A percentile compares a stretch with the other conserved stretches of the same genome.
Evolutionary conservation across 2,113 vertebrate species (phyloP).

Genomic region (Pangasianodon gigas): DNA sequence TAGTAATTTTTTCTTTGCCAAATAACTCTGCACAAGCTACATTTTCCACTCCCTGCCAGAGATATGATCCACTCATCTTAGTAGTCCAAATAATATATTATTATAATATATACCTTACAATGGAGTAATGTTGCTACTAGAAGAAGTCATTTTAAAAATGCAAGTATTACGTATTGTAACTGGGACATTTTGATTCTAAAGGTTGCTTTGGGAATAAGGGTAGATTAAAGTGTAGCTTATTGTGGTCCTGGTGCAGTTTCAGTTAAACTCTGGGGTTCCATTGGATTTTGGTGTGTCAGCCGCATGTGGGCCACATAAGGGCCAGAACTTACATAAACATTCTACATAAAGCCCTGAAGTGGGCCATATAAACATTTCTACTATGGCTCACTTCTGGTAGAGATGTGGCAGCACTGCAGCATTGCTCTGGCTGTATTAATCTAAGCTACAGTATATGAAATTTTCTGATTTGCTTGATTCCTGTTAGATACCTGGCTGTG

Average conservation of each 20-base stretch:
- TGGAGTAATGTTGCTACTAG: not conserved
- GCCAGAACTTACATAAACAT: not conserved
- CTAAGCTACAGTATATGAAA: not conserved
- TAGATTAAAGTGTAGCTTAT: not conserved
- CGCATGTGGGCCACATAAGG: not conserved
- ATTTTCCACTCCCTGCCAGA: too few species aligned
- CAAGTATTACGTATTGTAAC: not conserved
- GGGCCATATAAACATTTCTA: not conserved
- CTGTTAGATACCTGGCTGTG: not conserved
- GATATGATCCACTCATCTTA: too few species aligned
- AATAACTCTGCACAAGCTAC: too few species aligned
- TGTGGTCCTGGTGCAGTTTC: not conserved
- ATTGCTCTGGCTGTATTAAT: not conserved
- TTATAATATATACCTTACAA: too few species aligned
- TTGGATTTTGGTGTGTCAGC: not conserved
- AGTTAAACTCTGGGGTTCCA: not conserved
- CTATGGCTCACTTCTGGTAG: not conserved
- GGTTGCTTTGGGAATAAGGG: not conserved
- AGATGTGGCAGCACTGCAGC: not conserved
- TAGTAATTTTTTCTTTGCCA: not conserved
- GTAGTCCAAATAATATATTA: too few species aligned
- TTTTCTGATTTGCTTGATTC: not conserved
- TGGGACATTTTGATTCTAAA: not conserved
- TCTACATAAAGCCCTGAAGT: not conserved
- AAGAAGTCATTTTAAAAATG: not conserved